Evolutionary conservation across 92 coral and sea anemone species (phyloP).

Genomic region (Epizoanthus ramosus): DNA sequence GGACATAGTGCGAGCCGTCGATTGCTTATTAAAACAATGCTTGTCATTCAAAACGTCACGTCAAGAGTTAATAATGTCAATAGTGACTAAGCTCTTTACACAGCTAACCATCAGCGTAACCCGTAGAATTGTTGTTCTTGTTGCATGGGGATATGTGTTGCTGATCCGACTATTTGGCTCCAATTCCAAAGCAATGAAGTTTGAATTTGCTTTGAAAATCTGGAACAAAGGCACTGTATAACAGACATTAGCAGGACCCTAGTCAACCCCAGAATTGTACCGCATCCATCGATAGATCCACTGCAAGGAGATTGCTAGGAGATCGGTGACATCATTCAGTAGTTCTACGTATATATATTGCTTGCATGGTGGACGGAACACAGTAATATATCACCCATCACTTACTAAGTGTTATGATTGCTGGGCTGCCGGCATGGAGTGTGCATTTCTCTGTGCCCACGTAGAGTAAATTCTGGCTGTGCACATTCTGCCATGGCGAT

Average conservation of each 20-base stretch:
- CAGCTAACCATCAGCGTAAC: background rate
- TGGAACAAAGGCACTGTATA: background rate
- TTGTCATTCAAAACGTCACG: slow-evolving; percentile 46
- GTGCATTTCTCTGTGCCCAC: background rate
- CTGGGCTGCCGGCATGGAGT: background rate
- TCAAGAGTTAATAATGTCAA: background rate
- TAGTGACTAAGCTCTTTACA: background rate
- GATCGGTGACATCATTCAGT: background rate
- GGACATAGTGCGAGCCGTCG: slow-evolving; percentile 18
- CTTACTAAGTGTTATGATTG: background rate
- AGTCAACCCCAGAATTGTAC: background rate
- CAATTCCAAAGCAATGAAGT: background rate
- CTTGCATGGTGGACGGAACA: slow-evolving; percentile 5
- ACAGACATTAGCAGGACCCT: background rate
- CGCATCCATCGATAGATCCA: background rate
- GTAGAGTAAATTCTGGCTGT: background rate
- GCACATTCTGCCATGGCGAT: slow-evolving; percentile 23
- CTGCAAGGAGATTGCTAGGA: background rate
- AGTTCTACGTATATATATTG: background rate
- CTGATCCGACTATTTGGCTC: background rate
- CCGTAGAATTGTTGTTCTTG: background rate
- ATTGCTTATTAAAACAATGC: slow-evolving; percentile 59
- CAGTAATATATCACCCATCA: background rate
- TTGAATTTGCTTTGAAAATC: slow-evolving; percentile 1
- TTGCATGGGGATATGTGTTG: background rate